Evolutionary conservation across 2,797 vertebrate genomes (phyloP), one percentile per base, ranked within the genome.

Genomic region (Hoplostethus mediterraneus): DNA sequence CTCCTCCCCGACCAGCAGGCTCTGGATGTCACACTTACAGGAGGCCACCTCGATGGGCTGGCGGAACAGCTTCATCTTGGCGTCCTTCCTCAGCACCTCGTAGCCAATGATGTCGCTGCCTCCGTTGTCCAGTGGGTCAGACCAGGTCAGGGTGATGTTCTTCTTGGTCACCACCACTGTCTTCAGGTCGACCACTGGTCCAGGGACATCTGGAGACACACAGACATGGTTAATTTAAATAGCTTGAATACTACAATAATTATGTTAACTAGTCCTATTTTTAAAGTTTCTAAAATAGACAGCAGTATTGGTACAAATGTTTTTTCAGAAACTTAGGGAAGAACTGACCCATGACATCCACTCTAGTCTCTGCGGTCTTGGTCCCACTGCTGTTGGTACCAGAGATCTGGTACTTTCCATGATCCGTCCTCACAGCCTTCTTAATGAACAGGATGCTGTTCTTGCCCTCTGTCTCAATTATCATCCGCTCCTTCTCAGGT

Each of bases 41-140:
- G 96, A 94, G 0, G 97, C 96, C 0, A 93, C 96, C 74, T 99
- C 98, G 3, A 99, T 87, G 62, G 97, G 96, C 69, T 98, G 95
- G 81, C 98, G 97, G 96, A 97, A 99, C 6, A 97, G 97, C 67
- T 98, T 97, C 96, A 96, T 98, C 87, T 99, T 99, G 33, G 96
- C 94, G 67, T 99, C 98, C 80, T 97, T 98, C 81, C 96, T 94
- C 89, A 97, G 96, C 77, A 99, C 95, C 88, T 97, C 94, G 11
- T 98, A 99, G 70, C 98, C 97, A 2, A 93, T 96, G 67, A 99
- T 95, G 67, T 98, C 97, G 48, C 98, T 99, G 85, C 98, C 98
- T 52, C 98, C 98, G 30, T 99, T 97, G 85, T 99, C 98, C 78
- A 93, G 68, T 31, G 98, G 98, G 92, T 99, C 98, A 57, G 96